A percentile compares a stretch with the other conserved stretches of the same genome.
Evolutionary conservation across 2,888 invertebrate species (phyloP).

Genomic region (Plebejus argus): DNA sequence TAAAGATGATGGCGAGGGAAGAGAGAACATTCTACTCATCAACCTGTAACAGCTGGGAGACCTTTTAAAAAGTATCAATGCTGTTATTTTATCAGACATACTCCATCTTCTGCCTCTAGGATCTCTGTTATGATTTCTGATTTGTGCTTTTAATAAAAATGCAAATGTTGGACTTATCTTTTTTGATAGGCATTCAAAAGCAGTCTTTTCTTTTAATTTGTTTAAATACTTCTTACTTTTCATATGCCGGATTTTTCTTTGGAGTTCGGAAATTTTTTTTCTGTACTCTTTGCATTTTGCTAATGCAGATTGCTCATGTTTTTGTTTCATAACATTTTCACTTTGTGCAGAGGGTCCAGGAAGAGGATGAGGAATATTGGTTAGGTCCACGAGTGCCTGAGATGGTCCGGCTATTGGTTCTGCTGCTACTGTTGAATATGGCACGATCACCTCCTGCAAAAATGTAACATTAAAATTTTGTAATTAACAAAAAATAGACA

Average conservation of each 20-base stretch:
- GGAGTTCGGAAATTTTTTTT: neutral
- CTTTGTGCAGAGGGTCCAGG: neutral
- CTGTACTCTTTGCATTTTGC: neutral
- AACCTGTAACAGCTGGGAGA: conserved; percentile 5
- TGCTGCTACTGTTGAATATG: neutral
- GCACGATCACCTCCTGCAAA: neutral
- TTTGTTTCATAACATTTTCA: neutral
- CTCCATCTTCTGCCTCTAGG: conserved; percentile 21
- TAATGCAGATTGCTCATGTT: neutral
- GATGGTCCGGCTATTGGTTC: neutral
- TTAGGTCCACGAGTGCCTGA: neutral
- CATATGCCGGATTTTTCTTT: neutral
- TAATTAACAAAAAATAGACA: too few relatives aligned
- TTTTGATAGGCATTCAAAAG: neutral
- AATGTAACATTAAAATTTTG: too few relatives aligned
- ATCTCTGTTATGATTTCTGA: conserved; percentile 8
- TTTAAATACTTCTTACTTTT: neutral
- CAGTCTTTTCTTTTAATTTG: neutral
- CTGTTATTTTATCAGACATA: neutral
- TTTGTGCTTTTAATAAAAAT: neutral
- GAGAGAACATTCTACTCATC: conserved; percentile 12
- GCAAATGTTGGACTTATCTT: conserved; percentile 20
- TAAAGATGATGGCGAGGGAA: neutral
- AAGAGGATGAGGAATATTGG: neutral
- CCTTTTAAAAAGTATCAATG: conserved; percentile 19